These are phyloP conservation scores for Hirudo medicinalis DNA, from an alignment of 1,140 invertebrate genomes.

Conservation along the genomic window DNA sequence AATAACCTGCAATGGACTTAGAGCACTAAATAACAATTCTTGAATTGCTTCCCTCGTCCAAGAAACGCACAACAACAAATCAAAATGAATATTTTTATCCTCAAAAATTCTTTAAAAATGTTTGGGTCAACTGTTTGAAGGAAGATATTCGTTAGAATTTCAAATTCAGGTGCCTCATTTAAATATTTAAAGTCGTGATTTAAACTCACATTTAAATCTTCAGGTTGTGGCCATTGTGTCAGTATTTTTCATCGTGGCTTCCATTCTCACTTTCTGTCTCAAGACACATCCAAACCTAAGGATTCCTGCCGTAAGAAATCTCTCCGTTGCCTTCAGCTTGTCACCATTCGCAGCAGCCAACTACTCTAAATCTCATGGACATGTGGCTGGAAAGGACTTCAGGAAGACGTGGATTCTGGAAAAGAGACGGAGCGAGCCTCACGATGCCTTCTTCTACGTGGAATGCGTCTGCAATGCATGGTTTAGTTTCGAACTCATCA, in stretches of 20 bases:
- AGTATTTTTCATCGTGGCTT: constrained; percentile 82
- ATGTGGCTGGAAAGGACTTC: neutral
- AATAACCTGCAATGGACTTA: too few relatives aligned
- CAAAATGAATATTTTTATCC: too few relatives aligned
- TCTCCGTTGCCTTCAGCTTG: constrained; percentile 49
- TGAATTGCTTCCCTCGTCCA: too few relatives aligned
- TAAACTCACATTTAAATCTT: constrained; percentile 4
- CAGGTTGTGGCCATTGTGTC: constrained; percentile 70
- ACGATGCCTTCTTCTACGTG: constrained; percentile 78
- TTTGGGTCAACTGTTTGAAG: too few relatives aligned
- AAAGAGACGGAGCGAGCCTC: constrained; percentile 85
- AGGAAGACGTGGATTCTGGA: constrained; percentile 50
- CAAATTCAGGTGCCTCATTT: too few relatives aligned
- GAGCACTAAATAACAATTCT: too few relatives aligned
- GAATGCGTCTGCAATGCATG: constrained; percentile 90
- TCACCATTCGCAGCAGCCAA: constrained; percentile 5
- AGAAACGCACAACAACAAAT: too few relatives aligned
- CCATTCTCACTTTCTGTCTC: constrained; percentile 80
- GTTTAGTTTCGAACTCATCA: constrained; percentile 84
- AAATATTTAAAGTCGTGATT: too few relatives aligned
- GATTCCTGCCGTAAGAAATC: constrained; percentile 73
- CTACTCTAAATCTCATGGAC: neutral
- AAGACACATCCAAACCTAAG: constrained; percentile 80
- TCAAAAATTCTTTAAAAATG: too few relatives aligned
- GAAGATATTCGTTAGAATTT: too few relatives aligned